A percentile compares a stretch with the other conserved stretches of the same genome.
Evolutionary conservation across 2,113 vertebrate genomes (phyloP).

Genomic region (Mormyrus lacerda): DNA sequence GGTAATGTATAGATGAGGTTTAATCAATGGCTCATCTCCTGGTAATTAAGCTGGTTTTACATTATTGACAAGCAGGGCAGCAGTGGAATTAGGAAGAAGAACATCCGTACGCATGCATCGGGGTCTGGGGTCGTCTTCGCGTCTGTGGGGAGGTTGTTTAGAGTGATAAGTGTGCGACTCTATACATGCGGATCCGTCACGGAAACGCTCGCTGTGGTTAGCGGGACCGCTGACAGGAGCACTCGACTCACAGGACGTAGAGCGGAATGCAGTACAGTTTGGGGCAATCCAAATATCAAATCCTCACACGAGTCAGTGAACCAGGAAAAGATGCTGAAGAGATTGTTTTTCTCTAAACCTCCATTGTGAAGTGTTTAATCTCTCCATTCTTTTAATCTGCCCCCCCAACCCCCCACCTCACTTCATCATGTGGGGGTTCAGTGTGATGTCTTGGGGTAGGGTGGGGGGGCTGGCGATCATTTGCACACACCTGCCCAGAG

Average conservation of each 20-base stretch:
- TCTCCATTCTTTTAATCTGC: neutral
- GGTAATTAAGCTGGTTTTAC: conserved; percentile 6
- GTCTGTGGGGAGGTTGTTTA: neutral
- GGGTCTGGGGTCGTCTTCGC: neutral
- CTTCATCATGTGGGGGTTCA: neutral
- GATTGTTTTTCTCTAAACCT: neutral
- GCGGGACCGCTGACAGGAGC: neutral
- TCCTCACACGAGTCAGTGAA: neutral
- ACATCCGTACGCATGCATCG: neutral
- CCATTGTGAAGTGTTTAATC: neutral
- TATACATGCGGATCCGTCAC: neutral
- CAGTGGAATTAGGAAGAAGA: too few species aligned
- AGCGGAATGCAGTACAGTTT: neutral
- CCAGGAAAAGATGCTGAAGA: conserved; percentile 1
- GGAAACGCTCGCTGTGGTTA: neutral
- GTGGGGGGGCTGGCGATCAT: neutral
- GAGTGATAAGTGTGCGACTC: neutral
- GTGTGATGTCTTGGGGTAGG: neutral
- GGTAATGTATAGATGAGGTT: neutral
- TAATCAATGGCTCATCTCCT: neutral
- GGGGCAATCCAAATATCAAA: neutral
- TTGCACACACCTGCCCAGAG: conserved; percentile 51
- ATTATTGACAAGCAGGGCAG: neutral
- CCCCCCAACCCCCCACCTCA: neutral
- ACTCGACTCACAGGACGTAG: neutral